Evolutionary conservation across 2,888 invertebrate genomes (phyloP).

Genomic region (Eucera pruinosa): DNA sequence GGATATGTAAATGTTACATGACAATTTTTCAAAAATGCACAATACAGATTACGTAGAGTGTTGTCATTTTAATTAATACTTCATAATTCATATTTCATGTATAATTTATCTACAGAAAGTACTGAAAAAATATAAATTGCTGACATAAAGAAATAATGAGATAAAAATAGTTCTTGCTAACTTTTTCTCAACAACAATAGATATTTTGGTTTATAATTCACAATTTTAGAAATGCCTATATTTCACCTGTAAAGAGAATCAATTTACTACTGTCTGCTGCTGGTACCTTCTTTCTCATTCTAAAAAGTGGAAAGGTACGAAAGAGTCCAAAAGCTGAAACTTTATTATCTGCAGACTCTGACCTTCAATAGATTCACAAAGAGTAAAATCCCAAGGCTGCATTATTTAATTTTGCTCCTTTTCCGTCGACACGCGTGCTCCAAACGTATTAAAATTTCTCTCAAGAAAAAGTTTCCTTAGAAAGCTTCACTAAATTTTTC

Average conservation of each 20-base stretch:
- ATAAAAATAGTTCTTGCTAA: not conserved
- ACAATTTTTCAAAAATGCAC: no score
- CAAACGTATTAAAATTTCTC: no score
- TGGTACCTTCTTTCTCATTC: not conserved
- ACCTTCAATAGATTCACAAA: not conserved
- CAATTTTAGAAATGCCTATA: no score
- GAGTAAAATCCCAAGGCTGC: not conserved
- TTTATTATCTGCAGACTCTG: not conserved
- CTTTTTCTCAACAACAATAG: not conserved
- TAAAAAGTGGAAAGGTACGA: not conserved
- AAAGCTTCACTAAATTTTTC: no score
- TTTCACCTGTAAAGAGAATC: no score
- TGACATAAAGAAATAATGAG: no score
- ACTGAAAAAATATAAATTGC: no score
- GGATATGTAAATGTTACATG: not conserved
- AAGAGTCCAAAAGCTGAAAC: not conserved
- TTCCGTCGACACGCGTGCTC: not conserved
- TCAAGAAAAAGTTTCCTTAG: no score
- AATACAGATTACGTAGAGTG: not conserved
- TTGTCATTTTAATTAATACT: not conserved
- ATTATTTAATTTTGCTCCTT: constrained; percentile 1
- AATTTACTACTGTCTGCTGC: no score
- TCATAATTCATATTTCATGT: no score
- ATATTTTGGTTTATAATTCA: no score
- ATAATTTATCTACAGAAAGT: no score